phyloP scores from a whole-genome alignment of 1,140 invertebrate species.

The Calycopis cecrops region DNA sequence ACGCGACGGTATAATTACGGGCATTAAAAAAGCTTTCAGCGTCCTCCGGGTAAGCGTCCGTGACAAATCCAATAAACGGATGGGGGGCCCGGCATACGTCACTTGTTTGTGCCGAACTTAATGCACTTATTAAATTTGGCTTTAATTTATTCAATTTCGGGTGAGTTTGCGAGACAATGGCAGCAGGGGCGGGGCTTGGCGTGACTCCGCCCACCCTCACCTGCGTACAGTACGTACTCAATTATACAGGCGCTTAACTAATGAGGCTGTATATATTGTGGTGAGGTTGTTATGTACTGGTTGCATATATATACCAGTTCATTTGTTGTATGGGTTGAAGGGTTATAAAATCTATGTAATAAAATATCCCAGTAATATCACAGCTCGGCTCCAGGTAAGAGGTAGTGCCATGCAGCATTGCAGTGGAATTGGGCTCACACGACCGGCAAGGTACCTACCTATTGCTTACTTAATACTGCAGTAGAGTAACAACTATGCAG shows the following conservation, averaged over 20 bases:
- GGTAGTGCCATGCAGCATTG: too few species aligned
- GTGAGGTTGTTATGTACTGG: neutral
- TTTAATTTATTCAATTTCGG: constrained; percentile 71
- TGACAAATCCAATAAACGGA: constrained; percentile 61
- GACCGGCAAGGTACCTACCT: too few species aligned
- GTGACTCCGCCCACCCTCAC: constrained; percentile 36
- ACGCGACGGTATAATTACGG: constrained; percentile 2
- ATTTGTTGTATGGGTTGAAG: too few species aligned
- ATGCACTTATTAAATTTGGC: constrained; percentile 69
- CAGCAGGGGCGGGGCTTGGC: constrained; percentile 45
- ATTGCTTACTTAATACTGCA: too few species aligned
- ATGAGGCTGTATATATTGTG: neutral
- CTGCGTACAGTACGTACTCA: constrained; percentile 38
- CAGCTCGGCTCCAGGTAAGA: too few species aligned
- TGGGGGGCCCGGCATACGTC: constrained; percentile 54
- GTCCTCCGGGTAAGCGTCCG: constrained; percentile 39
- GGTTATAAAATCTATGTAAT: too few species aligned
- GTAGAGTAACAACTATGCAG: too few species aligned
- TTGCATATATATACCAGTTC: neutral
- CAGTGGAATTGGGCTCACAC: too few species aligned
- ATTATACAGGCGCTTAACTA: neutral
- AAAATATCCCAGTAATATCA: too few species aligned
- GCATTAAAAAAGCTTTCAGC: constrained; percentile 48
- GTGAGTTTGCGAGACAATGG: constrained; percentile 54
- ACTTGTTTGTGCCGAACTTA: constrained; percentile 63